Evolutionary conservation across 2,888 invertebrate species (phyloP).

Genomic region (Drosophila anceps): DNA sequence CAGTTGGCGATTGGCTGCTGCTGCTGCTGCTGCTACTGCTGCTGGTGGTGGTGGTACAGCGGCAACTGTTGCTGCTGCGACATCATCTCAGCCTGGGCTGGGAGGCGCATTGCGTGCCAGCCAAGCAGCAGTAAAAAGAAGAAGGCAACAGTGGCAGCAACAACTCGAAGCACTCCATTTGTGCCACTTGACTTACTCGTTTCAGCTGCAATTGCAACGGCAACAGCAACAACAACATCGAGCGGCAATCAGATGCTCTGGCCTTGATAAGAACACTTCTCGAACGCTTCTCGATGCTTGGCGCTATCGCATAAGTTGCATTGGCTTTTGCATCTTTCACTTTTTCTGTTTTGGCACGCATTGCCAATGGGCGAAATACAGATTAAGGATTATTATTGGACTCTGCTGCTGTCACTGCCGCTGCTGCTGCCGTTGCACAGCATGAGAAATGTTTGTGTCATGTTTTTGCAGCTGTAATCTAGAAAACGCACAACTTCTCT

Average conservation of each 20-base stretch:
- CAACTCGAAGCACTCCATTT: slow-evolving; percentile 37
- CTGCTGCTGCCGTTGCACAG: slow-evolving; percentile 40
- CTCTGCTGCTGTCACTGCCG: slow-evolving; percentile 20
- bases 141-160: slow-evolving; percentile 27
- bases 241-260: slow-evolving; percentile 81
- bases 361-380: slow-evolving; percentile 43
- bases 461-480: slow-evolving; percentile 61
- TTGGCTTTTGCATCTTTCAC: slow-evolving; percentile 53
- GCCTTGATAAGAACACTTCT: slow-evolving; percentile 73
- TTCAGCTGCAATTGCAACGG: slow-evolving; percentile 30
- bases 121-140: slow-evolving; percentile 26
- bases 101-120: slow-evolving; percentile 69
- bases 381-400: slow-evolving; percentile 51
- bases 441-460: slow-evolving; percentile 72
- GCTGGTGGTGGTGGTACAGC: slow-evolving; percentile 1
- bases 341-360: slow-evolving; percentile 49
- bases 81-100: slow-evolving; percentile 63
- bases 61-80: slow-evolving; percentile 54
- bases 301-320: slow-evolving; percentile 60
- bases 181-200: slow-evolving; percentile 72
- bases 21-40: slow-evolving; percentile 11
- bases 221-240: slow-evolving; percentile 15
- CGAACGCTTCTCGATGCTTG: slow-evolving; percentile 41
- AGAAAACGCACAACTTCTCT: slow-evolving; percentile 53
- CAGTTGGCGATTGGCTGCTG: slow-evolving; percentile 48